Conservation (phyloP, 37 sponge, comb jelly and placozoan species). For the Agelas oroides region DNA sequence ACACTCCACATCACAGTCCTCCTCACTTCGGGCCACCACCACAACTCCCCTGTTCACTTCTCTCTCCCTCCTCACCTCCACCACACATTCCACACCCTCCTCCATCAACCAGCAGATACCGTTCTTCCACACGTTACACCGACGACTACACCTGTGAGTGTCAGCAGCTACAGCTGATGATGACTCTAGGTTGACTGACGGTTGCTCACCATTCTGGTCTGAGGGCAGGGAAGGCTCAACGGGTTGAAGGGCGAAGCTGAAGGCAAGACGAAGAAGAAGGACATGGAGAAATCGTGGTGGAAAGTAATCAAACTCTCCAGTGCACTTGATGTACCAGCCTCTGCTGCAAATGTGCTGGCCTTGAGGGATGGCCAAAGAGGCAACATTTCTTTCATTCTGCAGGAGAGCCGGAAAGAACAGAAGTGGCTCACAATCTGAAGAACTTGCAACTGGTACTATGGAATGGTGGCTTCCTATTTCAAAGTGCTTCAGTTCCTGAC, state of each 20-base stretch:
- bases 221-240: too few relatives aligned
- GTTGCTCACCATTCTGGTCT: too few relatives aligned
- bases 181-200: too few relatives aligned
- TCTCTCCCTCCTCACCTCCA: slow-evolving; percentile 34
- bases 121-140: slow-evolving; percentile 51
- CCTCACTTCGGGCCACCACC: slow-evolving; percentile 19
- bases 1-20: slow-evolving; percentile 22
- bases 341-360: background rate
- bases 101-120: slow-evolving; percentile 52
- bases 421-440: background rate
- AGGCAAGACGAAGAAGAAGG: slow-evolving; percentile 31
- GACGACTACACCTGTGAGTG: background rate
- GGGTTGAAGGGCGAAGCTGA: slow-evolving; percentile 13
- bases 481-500: slow-evolving; percentile 6
- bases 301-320: slow-evolving; percentile 14
- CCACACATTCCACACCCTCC: slow-evolving; percentile 33
- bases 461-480: background rate
- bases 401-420: slow-evolving; percentile 55
- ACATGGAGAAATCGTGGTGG: slow-evolving; percentile 49
- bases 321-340: slow-evolving; percentile 43
- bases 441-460: background rate
- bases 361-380: background rate
- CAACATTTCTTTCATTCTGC: background rate
- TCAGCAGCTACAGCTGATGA: background rate
- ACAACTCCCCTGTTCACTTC: slow-evolving; percentile 28